phyloP scores from a whole-genome alignment of 1,140 invertebrate genomes.

The Phymastichus coffea region DNA sequence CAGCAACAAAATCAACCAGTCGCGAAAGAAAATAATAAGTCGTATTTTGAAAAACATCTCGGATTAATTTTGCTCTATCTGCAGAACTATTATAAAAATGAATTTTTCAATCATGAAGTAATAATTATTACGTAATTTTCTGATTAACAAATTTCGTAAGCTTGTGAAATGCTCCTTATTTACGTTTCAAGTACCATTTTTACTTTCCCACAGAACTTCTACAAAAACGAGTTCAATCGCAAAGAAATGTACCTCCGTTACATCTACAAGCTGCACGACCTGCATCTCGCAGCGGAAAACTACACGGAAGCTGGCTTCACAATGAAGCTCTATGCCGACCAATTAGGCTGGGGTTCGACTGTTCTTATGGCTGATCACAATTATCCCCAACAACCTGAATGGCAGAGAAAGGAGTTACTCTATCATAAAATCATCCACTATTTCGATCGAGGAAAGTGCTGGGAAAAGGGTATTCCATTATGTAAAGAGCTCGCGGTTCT shows the following conservation, averaged over 20 bases:
- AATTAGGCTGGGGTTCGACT: constrained; percentile 82
- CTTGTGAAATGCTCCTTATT: no score
- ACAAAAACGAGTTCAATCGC: constrained; percentile 93
- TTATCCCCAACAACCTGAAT: constrained; percentile 75
- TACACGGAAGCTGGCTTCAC: constrained; percentile 96
- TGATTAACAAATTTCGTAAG: no score
- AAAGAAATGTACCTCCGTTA: constrained; percentile 97
- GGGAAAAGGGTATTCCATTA: constrained; percentile 93
- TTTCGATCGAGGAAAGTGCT: constrained; percentile 94
- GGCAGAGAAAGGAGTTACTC: constrained; percentile 90
- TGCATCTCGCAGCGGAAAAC: constrained; percentile 92
- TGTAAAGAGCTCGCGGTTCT: constrained; percentile 88
- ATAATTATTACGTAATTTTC: neutral
- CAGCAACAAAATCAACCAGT: neutral
- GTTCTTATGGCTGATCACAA: constrained; percentile 63
- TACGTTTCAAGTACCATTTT: no score
- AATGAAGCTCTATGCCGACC: constrained; percentile 89
- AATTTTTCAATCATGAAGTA: neutral
- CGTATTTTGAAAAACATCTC: neutral
- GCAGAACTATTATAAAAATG: constrained; percentile 14
- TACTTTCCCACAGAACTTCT: constrained; percentile 87
- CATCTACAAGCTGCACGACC: constrained; percentile 93
- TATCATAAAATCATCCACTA: constrained; percentile 91
- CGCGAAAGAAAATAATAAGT: neutral
- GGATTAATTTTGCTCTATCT: constrained; percentile 7